Conservation (phyloP, 2,888 invertebrate species). For the Ommatoiulus sabulosus region DNA sequence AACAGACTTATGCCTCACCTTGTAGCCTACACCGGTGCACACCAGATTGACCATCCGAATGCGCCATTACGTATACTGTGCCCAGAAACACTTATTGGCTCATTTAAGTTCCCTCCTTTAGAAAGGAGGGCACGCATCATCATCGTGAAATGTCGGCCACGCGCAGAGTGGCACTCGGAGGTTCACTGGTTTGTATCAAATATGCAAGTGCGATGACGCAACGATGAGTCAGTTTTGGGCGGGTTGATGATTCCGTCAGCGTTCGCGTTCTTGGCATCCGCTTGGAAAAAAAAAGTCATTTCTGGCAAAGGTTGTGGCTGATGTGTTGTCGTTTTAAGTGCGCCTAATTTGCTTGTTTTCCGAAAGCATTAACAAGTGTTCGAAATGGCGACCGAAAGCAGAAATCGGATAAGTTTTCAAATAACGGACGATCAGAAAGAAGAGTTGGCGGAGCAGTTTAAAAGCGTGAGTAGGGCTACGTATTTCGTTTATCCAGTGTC, state of each 20-base stretch:
- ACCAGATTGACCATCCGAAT: too few relatives aligned
- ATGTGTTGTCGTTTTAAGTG: background rate
- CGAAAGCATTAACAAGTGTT: slow-evolving; percentile 6
- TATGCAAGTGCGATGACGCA: background rate
- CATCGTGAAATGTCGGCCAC: background rate
- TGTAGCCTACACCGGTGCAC: too few relatives aligned
- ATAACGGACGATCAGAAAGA: slow-evolving; percentile 78
- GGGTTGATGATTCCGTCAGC: background rate
- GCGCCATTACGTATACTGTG: too few relatives aligned
- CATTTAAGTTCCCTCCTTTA: too few relatives aligned
- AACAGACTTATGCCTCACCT: too few relatives aligned
- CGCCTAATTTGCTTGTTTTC: slow-evolving; percentile 32
- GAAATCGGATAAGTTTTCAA: slow-evolving; percentile 61
- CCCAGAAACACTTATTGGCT: too few relatives aligned
- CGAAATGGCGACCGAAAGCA: slow-evolving; percentile 49
- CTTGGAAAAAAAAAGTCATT: slow-evolving; percentile 32
- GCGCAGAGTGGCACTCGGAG: background rate
- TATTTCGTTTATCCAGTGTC: background rate
- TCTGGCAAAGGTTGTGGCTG: slow-evolving; percentile 51
- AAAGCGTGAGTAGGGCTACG: slow-evolving; percentile 73
- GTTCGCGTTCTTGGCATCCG: background rate
- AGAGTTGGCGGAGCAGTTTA: slow-evolving; percentile 82
- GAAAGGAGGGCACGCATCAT: too few relatives aligned
- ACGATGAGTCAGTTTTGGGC: background rate
- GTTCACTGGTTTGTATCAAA: background rate